Evolutionary conservation across 2,113 vertebrate species (phyloP).

Genomic region (Orycteropus afer): DNA sequence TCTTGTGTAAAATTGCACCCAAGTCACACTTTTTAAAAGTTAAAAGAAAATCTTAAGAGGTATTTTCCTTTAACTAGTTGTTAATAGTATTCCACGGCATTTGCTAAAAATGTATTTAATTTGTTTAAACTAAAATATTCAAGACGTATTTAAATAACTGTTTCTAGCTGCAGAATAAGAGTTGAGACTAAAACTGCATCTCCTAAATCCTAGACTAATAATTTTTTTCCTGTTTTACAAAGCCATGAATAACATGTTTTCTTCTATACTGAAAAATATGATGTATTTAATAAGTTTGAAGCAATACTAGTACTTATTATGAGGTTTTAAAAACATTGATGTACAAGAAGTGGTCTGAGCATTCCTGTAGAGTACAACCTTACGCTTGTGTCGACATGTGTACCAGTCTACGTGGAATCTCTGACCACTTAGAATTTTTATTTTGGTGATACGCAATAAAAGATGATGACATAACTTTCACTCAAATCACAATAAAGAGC

Average conservation of each 20-base stretch:
- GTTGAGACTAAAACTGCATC: not conserved
- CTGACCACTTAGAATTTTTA: not conserved
- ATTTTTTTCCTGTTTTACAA: not conserved
- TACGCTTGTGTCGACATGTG: not conserved
- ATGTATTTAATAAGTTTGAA: constrained; percentile 24
- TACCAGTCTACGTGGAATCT: not conserved
- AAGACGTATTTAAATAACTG: not conserved
- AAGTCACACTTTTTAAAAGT: no score
- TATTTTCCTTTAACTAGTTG: constrained; percentile 20
- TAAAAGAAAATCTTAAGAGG: constrained; percentile 30
- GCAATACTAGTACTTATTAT: not conserved
- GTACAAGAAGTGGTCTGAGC: not conserved
- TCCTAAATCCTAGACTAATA: constrained; percentile 7
- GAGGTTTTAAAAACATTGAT: constrained; percentile 1
- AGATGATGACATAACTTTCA: not conserved
- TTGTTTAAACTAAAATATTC: constrained; percentile 15
- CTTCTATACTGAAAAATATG: constrained; percentile 46
- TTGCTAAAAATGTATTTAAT: not conserved
- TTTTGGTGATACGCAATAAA: not conserved
- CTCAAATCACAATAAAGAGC: no score
- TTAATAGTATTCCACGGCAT: not conserved
- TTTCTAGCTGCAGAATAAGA: not conserved
- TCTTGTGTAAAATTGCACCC: no score
- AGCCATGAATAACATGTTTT: not conserved
- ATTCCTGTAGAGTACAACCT: not conserved